Conservation (phyloP, 2,888 invertebrate species). For the Drosophila kuntzei region DNA sequence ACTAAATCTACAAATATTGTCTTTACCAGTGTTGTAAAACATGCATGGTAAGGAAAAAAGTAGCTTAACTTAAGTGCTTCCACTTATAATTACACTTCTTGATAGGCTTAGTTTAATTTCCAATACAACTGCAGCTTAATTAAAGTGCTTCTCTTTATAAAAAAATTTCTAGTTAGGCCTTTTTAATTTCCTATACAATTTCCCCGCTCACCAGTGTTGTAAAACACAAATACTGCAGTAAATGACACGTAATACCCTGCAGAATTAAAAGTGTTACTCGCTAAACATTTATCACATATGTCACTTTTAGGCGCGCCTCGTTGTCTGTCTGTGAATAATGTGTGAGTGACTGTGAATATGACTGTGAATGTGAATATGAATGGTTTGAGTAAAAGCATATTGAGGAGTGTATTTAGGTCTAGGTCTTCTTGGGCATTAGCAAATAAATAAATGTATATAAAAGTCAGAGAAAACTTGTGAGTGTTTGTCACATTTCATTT, state of each 20-base stretch:
- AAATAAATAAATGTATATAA: slow-evolving; percentile 23
- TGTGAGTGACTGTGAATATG: slow-evolving; percentile 21
- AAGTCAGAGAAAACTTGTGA: slow-evolving; percentile 14
- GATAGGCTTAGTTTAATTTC: not conserved
- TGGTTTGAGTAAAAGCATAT: slow-evolving; percentile 27
- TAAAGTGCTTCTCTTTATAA: no score
- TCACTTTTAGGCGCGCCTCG: slow-evolving; percentile 47
- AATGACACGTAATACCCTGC: slow-evolving; percentile 1
- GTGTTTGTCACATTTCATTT: slow-evolving; percentile 52
- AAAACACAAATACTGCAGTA: slow-evolving; percentile 15
- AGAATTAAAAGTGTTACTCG: slow-evolving; percentile 1
- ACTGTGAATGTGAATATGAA: slow-evolving; percentile 15
- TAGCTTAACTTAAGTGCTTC: no score
- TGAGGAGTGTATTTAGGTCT: slow-evolving; percentile 56
- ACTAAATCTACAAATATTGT: no score
- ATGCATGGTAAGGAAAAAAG: no score
- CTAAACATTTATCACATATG: slow-evolving; percentile 16
- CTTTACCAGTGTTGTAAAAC: no score
- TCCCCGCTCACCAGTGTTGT: not conserved
- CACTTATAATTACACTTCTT: no score
- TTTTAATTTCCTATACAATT: not conserved
- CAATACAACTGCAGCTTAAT: not conserved
- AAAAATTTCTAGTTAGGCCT: no score
- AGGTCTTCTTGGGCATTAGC: slow-evolving; percentile 50
- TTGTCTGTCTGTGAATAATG: slow-evolving; percentile 56